Conservation (phyloP, 2,113 vertebrate genomes). For the Pterophyllum scalare region DNA sequence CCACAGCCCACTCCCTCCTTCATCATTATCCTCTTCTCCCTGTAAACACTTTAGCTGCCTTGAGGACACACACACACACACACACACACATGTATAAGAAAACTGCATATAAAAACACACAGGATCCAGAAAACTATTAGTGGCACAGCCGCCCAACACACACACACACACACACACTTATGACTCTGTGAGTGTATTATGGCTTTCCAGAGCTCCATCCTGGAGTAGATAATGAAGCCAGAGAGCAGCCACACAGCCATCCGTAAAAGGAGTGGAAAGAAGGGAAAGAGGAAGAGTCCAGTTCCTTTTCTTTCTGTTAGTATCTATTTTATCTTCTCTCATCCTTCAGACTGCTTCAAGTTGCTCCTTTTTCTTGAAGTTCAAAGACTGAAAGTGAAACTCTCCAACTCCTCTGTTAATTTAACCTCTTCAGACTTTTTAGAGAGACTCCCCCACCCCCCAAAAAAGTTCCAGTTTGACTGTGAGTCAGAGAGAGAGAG, state of each 20-base stretch:
- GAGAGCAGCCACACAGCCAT: constrained; percentile 15
- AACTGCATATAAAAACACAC: constrained; percentile 12
- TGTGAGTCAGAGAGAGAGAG: neutral
- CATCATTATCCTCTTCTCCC: constrained; percentile 40
- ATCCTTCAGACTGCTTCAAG: neutral
- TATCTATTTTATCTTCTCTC: neutral
- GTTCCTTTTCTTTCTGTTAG: neutral
- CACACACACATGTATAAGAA: neutral
- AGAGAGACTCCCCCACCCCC: accelerated
- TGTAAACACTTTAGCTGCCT: constrained; percentile 44
- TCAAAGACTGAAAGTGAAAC: neutral
- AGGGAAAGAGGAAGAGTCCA: constrained; percentile 9
- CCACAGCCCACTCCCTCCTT: constrained; percentile 25
- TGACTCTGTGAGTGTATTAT: constrained; percentile 9
- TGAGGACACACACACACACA: constrained; percentile 13
- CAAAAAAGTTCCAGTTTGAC: constrained; percentile 1
- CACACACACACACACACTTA: constrained; percentile 5
- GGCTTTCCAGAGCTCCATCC: constrained; percentile 30
- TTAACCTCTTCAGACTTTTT: neutral
- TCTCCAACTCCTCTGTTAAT: neutral
- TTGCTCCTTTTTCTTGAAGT: neutral
- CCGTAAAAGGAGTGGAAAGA: constrained; percentile 64
- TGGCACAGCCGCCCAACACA: neutral
- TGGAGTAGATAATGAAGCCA: constrained; percentile 31
- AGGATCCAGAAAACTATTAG: neutral